Evolutionary conservation across 2,113 vertebrate genomes (phyloP).

Genomic region (Saccopteryx leptura): DNA sequence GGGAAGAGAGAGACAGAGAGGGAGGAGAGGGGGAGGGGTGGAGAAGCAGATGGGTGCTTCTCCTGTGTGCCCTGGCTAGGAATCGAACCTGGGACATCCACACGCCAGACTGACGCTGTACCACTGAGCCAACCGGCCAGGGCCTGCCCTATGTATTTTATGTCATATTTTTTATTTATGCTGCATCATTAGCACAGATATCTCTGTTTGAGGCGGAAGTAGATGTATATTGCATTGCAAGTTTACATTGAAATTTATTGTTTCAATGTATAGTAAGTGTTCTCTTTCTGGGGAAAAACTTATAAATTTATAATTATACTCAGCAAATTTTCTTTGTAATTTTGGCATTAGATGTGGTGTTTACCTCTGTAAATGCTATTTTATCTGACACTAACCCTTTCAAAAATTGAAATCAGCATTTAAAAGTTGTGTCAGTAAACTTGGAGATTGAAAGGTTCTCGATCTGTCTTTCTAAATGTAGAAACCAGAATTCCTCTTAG

Average conservation of each 20-base stretch:
- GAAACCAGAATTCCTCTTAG: slow-evolving; percentile 71
- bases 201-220: not conserved
- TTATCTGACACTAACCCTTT: not conserved
- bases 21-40: too few relatives aligned
- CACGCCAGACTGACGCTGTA: not conserved
- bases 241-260: not conserved
- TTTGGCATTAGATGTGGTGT: not conserved
- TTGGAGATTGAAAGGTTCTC: slow-evolving; percentile 69
- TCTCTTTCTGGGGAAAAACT: slow-evolving; percentile 23
- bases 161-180: not conserved
- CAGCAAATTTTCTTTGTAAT: not conserved
- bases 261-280: not conserved
- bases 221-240: not conserved
- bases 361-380: not conserved
- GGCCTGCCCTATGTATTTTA: not conserved
- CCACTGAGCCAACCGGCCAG: not conserved
- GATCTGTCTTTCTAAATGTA: slow-evolving; percentile 41
- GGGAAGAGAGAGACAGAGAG: too few relatives aligned
- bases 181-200: not conserved
- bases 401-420: not conserved
- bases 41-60: too few relatives aligned
- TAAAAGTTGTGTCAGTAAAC: slow-evolving; percentile 57
- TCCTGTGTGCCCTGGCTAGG: not conserved
- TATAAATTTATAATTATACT: not conserved
- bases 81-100: not conserved